Conservation (phyloP, 1,140 invertebrate species). For the Bombus huntii region DNA sequence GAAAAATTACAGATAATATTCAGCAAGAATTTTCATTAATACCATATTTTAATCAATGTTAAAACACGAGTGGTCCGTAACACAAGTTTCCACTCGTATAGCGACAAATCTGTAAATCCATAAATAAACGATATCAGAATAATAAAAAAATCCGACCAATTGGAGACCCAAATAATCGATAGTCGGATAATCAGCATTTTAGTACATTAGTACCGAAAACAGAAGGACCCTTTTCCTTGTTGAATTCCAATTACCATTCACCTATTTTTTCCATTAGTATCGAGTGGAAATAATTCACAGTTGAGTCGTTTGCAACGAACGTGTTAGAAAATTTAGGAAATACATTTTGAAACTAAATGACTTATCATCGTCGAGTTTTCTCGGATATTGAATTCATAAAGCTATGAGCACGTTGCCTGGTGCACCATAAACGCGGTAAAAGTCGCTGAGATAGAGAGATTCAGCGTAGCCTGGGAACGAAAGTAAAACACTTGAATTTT, state of each 20-base stretch:
- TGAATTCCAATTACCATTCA: neutral
- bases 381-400: slow-evolving; percentile 40
- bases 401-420: neutral
- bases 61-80: neutral
- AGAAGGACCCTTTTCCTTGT: neutral
- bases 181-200: neutral
- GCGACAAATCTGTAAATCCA: neutral
- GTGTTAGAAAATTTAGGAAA: neutral
- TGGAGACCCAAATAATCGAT: neutral
- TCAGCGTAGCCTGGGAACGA: neutral
- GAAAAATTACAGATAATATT: neutral
- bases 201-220: neutral
- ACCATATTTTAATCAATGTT: too few species aligned
- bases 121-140: neutral
- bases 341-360: neutral
- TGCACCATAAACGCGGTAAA: slow-evolving; percentile 1
- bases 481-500: slow-evolving; percentile 40
- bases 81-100: neutral
- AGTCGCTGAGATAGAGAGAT: slow-evolving; percentile 23
- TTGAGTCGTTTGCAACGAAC: too few species aligned
- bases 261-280: neutral
- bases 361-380: neutral
- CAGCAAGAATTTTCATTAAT: neutral
- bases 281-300: neutral
- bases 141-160: neutral